Percentiles rank a stretch among this genome's conserved stretches.
Evolutionary conservation across 1,140 invertebrate genomes (phyloP).

Genomic region (Pogonognathellus flavescens): DNA sequence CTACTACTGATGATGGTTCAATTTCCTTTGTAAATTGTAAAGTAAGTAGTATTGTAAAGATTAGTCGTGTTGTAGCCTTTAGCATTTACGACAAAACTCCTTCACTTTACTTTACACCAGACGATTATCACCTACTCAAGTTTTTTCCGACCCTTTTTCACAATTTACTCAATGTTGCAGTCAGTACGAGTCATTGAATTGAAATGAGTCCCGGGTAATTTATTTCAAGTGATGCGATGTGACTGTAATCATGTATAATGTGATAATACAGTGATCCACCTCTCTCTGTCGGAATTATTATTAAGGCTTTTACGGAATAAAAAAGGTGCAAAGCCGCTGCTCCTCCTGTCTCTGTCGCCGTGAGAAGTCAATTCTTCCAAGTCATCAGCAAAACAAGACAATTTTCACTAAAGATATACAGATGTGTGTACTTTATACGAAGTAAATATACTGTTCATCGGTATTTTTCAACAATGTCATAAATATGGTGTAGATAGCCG

Average conservation of each 20-base stretch:
- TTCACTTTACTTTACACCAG: slow-evolving; percentile 54
- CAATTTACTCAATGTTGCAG: not conserved
- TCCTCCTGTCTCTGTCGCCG: not conserved
- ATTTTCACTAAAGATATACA: not conserved
- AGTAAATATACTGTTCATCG: not conserved
- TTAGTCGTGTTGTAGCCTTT: slow-evolving; percentile 9
- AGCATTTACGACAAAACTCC: not conserved
- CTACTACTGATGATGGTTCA: too few relatives aligned
- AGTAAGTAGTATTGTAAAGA: too few relatives aligned
- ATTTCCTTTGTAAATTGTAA: too few relatives aligned
- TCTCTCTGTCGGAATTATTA: not conserved
- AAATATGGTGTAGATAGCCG: slow-evolving; percentile 14
- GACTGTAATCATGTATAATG: slow-evolving; percentile 46
- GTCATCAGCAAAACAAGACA: slow-evolving; percentile 5
- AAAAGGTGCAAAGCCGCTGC: too few relatives aligned
- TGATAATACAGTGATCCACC: slow-evolving; percentile 21
- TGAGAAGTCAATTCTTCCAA: slow-evolving; percentile 29
- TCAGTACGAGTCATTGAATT: slow-evolving; percentile 4
- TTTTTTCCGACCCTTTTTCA: not conserved
- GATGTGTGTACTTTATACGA: not conserved
- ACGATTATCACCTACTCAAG: slow-evolving; percentile 57
- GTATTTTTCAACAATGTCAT: not conserved
- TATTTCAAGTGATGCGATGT: slow-evolving; percentile 3
- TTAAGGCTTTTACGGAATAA: not conserved
- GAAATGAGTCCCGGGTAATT: not conserved